Base-by-base conservation (phyloP, 2,888 invertebrate species). In the Pterobdella sp. region DNA sequence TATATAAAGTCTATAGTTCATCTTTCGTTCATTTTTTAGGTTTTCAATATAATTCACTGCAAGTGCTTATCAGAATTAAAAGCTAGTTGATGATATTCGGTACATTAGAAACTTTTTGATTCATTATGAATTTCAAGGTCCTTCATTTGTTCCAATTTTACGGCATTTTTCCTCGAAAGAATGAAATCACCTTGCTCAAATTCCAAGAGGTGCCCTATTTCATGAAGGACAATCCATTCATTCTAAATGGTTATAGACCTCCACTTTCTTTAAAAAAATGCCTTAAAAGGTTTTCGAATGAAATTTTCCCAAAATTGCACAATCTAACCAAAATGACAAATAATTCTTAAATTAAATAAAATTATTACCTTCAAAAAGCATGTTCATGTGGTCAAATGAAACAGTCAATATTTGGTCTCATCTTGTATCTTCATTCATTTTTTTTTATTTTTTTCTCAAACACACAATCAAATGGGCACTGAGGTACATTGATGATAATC, bases 341-440 rank as follows among this genome's bases (percentile, higher is more conserved):
- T 31, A 67, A 10, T 34, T 26, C 4, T 34, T 67, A 32, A 26
- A 31, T 34, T 67, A 3, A 32, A 70, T 69, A n/a, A 22, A 32
- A 42, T 22, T 52, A 3, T 32, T 14, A 22, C 29, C 4, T 32
- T 34, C 29, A 29, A 37, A 68, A 10, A 74, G 74, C 32, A 56
- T 65, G 1, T 69, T 95, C 85, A 91, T 93, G 90, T 93, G 94
- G 93, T 94, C 92, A 73, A 96, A 96, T 83, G 74, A 74, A 49
- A 63, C 94, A 0, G 88, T 96, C 82, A 96, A 96, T 82, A 94
- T 96, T 81, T 96, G 96, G 96, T 93, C 93, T 66, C 96, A 96
- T 83, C 87, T 96, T 10, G 75, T 84, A 32, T 86, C 86, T 52
- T 85, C 85, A 76, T 76, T 84, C 64, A 78, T 94, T 72, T 91